Evolutionary conservation across 2,888 invertebrate species (phyloP).

Genomic region (Chrysolina haemoptera): DNA sequence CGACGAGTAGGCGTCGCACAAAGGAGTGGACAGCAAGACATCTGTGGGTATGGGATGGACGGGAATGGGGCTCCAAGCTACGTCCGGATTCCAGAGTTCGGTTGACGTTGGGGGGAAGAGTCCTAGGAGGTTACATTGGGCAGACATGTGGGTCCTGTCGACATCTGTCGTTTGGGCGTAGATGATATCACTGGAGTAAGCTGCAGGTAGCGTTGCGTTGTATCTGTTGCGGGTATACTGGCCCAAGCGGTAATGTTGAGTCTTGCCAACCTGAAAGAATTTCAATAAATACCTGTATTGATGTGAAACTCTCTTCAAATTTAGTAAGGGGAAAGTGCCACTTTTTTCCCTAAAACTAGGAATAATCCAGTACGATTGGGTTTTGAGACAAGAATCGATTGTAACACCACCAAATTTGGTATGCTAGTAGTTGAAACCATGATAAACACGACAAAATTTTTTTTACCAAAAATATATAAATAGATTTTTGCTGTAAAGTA

Average conservation of each 20-base stretch:
- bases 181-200: conserved; percentile 72
- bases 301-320: too few species aligned
- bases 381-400: too few species aligned
- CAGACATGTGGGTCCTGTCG: conserved; percentile 90
- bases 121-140: conserved; percentile 82
- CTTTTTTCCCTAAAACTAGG: too few species aligned
- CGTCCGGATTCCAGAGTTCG: conserved; percentile 73
- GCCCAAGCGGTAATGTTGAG: conserved; percentile 81
- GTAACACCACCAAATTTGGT: too few species aligned
- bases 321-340: too few species aligned
- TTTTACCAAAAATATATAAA: too few species aligned
- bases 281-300: too few species aligned
- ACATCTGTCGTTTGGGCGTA: conserved; percentile 81
- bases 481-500: too few species aligned
- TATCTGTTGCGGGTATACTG: conserved; percentile 81
- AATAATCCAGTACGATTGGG: too few species aligned
- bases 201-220: conserved; percentile 71
- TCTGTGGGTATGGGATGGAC: conserved; percentile 76
- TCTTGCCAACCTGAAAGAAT: conserved; percentile 72
- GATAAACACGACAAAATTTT: too few species aligned
- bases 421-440: too few species aligned
- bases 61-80: conserved; percentile 82
- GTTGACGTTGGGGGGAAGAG: conserved; percentile 75
- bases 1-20: conserved; percentile 23
- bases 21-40: conserved; percentile 39